A percentile compares a stretch with the other conserved stretches of the same genome.
phyloP scores from a whole-genome alignment of 1,140 invertebrate genomes.

The Aplysia californica region DNA sequence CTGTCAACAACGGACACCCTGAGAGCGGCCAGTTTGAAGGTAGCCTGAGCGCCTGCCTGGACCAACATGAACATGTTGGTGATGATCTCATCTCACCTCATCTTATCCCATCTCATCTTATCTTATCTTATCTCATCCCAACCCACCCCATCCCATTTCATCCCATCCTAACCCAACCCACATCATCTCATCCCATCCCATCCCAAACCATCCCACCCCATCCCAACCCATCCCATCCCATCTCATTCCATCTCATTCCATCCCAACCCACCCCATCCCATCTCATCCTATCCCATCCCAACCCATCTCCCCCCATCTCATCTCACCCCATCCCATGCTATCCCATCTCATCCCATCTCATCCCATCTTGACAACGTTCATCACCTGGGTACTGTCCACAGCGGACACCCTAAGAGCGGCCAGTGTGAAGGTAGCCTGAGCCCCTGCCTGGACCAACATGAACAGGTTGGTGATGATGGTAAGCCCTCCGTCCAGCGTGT shows the following conservation, averaged over 20 bases:
- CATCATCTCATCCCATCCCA: too few relatives aligned
- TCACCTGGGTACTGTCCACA: constrained; percentile 77
- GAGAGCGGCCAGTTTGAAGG: background rate
- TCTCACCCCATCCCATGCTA: background rate
- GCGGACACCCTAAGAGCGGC: constrained; percentile 77
- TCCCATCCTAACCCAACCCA: too few relatives aligned
- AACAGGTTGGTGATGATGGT: constrained; percentile 48
- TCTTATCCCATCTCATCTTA: too few relatives aligned
- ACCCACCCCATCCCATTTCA: too few relatives aligned
- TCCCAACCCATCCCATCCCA: background rate
- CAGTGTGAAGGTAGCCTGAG: constrained; percentile 86
- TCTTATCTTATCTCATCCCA: background rate
- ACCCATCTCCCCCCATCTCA: background rate
- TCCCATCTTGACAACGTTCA: background rate
- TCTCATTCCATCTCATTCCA: background rate
- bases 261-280: too few relatives aligned
- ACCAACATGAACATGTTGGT: background rate
- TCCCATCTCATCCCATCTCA: background rate
- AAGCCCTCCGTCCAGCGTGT: constrained; percentile 27
- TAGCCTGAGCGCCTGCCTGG: background rate
- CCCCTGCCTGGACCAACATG: constrained; percentile 89
- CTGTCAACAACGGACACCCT: background rate
- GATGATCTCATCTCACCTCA: too few relatives aligned
- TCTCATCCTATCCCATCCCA: background rate
- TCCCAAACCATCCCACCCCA: background rate